These are phyloP conservation scores for Lasioglossum baleicum DNA, from an alignment of 1,140 invertebrate genomes.

Conservation along the genomic window DNA sequence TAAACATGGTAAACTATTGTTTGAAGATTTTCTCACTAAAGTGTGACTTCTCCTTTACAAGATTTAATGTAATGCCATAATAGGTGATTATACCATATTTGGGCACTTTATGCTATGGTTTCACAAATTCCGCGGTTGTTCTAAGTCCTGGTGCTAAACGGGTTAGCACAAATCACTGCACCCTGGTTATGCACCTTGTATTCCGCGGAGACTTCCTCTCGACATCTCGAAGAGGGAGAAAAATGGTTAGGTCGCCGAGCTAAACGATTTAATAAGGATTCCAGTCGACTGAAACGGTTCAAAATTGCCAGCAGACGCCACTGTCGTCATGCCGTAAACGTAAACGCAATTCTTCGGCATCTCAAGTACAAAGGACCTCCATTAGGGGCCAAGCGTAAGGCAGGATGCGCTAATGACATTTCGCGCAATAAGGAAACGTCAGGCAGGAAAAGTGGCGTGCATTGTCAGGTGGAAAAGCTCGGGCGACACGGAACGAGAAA, in stretches of 20 bases:
- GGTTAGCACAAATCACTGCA: too few species aligned
- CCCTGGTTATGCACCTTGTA: too few species aligned
- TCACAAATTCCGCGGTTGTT: too few species aligned
- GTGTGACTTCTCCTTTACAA: too few species aligned
- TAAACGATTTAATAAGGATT: neutral
- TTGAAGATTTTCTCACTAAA: too few species aligned
- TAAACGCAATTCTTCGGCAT: neutral
- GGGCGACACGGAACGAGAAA: slow-evolving; percentile 9
- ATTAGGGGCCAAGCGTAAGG: slow-evolving; percentile 17
- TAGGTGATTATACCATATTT: too few species aligned
- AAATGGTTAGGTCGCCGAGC: neutral
- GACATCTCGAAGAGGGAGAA: too few species aligned
- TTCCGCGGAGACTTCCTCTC: too few species aligned
- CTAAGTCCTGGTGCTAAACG: too few species aligned
- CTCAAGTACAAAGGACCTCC: neutral
- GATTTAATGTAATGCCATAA: too few species aligned
- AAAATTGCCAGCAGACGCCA: neutral
- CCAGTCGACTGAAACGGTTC: neutral
- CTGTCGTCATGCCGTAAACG: neutral
- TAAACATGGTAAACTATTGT: too few species aligned
- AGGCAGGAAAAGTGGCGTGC: slow-evolving; percentile 6
- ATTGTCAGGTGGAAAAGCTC: slow-evolving; percentile 40
- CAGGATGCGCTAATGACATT: slow-evolving; percentile 44
- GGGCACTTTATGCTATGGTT: too few species aligned
- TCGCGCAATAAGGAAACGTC: slow-evolving; percentile 27